phyloP scores from a whole-genome alignment of 2,888 invertebrate genomes.

The Torymus aiolomorphi region DNA sequence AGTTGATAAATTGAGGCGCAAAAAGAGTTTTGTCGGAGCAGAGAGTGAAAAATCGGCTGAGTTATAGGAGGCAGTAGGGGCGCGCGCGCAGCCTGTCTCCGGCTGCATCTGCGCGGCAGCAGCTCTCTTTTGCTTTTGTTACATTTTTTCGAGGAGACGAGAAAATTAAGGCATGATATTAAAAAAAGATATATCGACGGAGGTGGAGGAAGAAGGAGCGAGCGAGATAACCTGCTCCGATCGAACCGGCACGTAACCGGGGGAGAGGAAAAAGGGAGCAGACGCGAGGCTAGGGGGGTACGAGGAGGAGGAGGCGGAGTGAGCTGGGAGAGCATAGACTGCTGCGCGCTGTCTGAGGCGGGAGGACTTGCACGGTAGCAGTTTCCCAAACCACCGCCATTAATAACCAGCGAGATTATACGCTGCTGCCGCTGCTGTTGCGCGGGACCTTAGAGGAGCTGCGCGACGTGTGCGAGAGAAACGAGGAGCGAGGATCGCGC shows the following conservation, averaged over 20 bases:
- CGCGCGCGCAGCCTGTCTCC: too few relatives aligned
- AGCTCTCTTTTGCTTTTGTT: conserved; percentile 44
- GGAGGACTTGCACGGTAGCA: conserved; percentile 73
- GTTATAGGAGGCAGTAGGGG: too few relatives aligned
- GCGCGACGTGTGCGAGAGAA: conserved; percentile 58
- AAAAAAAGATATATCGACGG: conserved; percentile 52
- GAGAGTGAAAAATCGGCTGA: too few relatives aligned
- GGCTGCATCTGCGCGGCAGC: not conserved
- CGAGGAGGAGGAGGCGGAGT: conserved; percentile 22
- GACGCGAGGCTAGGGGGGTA: conserved; percentile 23
- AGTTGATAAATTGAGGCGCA: too few relatives aligned
- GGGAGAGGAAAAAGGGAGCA: not conserved
- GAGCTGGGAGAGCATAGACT: conserved; percentile 56
- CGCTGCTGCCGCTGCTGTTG: conserved; percentile 66
- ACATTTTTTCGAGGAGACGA: conserved; percentile 50
- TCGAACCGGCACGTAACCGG: conserved; percentile 22
- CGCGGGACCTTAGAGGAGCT: conserved; percentile 58
- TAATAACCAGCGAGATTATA: conserved; percentile 75
- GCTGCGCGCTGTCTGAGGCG: conserved; percentile 59
- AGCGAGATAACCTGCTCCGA: conserved; percentile 28
- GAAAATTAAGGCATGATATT: conserved; percentile 61
- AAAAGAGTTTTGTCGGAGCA: too few relatives aligned
- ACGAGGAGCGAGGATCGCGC: conserved; percentile 52
- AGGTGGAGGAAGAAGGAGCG: conserved; percentile 46
- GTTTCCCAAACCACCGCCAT: conserved; percentile 75